phyloP scores from a whole-genome alignment of 2,888 invertebrate genomes.

The Ferrisia virgata region DNA sequence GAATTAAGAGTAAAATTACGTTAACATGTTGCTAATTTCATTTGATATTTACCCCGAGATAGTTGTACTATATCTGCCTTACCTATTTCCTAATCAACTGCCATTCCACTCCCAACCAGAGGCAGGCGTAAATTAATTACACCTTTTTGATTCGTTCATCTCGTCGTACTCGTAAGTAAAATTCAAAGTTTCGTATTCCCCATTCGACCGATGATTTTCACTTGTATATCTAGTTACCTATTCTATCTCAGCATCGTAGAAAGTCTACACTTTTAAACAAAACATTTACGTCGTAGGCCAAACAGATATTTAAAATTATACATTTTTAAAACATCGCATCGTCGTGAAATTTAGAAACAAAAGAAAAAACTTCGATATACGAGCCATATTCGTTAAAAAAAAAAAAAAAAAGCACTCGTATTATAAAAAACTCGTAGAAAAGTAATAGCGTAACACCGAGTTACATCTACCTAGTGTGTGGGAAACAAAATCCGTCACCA shows the following conservation, averaged over 20 bases:
- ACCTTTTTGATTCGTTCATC: background rate
- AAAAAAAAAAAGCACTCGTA: background rate
- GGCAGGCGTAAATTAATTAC: background rate
- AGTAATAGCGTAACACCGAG: background rate
- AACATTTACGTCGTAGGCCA: no score
- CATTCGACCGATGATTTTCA: background rate
- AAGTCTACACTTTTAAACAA: no score
- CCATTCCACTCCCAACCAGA: background rate
- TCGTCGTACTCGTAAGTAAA: background rate
- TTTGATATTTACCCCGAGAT: slow-evolving; percentile 3
- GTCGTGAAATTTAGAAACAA: no score
- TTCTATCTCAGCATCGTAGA: no score
- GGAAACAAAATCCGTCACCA: background rate
- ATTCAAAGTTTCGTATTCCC: background rate
- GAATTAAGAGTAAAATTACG: background rate
- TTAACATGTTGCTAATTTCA: slow-evolving; percentile 17
- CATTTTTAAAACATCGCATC: no score
- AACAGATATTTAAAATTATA: no score
- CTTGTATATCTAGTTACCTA: background rate
- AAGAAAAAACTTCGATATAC: no score
- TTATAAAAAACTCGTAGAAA: background rate
- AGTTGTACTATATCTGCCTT: background rate
- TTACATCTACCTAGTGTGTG: background rate
- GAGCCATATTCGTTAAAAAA: no score
- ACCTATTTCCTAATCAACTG: slow-evolving; percentile 10